Evolutionary conservation across 2,888 invertebrate genomes (phyloP), one percentile per base, ranked within the genome.

Genomic region (Nineta flava): DNA sequence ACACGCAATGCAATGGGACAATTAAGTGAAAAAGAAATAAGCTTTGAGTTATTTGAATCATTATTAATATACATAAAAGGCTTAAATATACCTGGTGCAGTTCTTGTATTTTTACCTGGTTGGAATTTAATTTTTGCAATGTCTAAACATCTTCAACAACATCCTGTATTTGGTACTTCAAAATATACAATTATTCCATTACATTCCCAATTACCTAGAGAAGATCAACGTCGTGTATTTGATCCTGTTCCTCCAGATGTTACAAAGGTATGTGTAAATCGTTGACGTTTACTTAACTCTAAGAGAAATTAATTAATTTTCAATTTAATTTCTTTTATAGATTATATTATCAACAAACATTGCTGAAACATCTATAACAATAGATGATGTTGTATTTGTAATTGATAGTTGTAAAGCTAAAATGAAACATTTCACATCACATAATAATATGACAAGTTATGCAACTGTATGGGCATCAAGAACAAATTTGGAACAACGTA

Each of bases 381-480:
- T 99, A 57, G 88, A 99, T 66, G 99, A 99, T 62, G 93, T 99
- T 2, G 95, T 97, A 1, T 97, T 86, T 68, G 97, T 99, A 0
- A 87, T 99, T 52, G 97, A 99, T 65, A 87, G 88, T 42, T 95
- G 97, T 71, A 95, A 96, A 67, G 88, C 93, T 0, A 94, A 96
- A 65, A 91, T 96, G 81, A 96, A 97, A 64, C 74, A 96, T 62
- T 97, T 96, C 63, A 96, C 96, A 0, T 92, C 95, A 0, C 95
- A 96, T 66, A 99, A 97, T 67, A 97, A 99, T 66, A 90, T 99
- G 85, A 96, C 96, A 0, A 94, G 94, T 60, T 97, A 96, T 63
- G 95, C 95, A 0, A 96, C 96, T 0, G 94, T 88, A 1, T 92
- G 91, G 91, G 95, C 95, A 0, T 92, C 93, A 53, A 81, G 79